Evolutionary conservation across 2,797 vertebrate genomes (phyloP), one percentile per base, ranked within the genome.

Genomic region (Bryconaethiops microstoma): DNA sequence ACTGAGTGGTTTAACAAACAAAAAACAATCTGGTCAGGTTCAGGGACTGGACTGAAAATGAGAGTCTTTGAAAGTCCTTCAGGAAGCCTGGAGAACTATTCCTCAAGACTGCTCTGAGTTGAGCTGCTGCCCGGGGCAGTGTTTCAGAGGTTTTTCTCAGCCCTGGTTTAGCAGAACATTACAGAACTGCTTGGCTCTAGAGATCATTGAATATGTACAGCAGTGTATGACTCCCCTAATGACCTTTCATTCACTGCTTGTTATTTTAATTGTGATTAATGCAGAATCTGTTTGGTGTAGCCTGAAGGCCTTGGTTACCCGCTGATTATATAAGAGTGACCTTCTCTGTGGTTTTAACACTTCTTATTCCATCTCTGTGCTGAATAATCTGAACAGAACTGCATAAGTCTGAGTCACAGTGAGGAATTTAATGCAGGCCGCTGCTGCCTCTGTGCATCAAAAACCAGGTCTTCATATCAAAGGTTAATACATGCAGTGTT

Each of bases 401-500:
- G 17, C 42, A 39, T 19, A 29, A 29, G 4, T 8, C 29, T 35
- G 69, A 72, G 25, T 35, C 50, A 35, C 50, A 54, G 25, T 17
- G 21, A 52, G 7, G 48, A 48, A 29, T 19, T 29, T 60, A 39
- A 63, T 5, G 14, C 19, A 52, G 77, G 25, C n/a, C 77, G 62
- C 0, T 5, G 55, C 21, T 54, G 42, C 77, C 59, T 39, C 40
- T 12, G 40, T 57, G 21, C 68, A 23, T 50, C 45, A 60, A 39
- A 19, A 54, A 35, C 62, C 7, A 17, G 2, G n/a, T 19, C 45
- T 70, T 50, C 42, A 29, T 48, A 48, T 55, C 12, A 79, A 73
- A 79, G 45, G 60, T 54, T 55, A 72, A 71, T 17, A 25, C 48
- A 65, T 50, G 35, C 8, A 40, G 48, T 2, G 42, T 78, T 62